Conservation (phyloP, 2,113 vertebrate genomes). For the Trichomycterus rosablanca region DNA sequence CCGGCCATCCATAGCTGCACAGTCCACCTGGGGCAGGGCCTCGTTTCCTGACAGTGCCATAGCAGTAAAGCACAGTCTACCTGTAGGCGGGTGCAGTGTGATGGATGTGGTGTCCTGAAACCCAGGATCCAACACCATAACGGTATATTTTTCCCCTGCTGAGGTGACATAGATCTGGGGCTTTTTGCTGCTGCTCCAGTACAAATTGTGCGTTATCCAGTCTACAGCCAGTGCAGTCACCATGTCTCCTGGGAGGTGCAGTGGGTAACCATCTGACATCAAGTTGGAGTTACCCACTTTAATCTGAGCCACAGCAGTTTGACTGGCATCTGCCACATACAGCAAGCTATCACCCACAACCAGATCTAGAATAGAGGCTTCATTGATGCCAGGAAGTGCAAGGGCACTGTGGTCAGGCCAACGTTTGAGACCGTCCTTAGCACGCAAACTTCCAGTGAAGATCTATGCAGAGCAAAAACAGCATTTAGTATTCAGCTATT, state of each 20-base stretch:
- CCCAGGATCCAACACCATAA: slow-evolving; percentile 58
- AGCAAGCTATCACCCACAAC: slow-evolving; percentile 62
- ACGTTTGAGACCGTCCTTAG: slow-evolving; percentile 47
- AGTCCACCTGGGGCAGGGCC: slow-evolving; percentile 55
- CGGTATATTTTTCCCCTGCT: slow-evolving; percentile 48
- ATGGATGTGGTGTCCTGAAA: slow-evolving; percentile 62
- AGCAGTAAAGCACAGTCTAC: slow-evolving; percentile 75
- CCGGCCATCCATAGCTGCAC: slow-evolving; percentile 79
- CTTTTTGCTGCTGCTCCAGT: slow-evolving; percentile 73
- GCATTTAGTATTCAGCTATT: too few species aligned
- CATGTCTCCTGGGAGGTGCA: slow-evolving; percentile 61
- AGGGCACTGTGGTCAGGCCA: slow-evolving; percentile 62
- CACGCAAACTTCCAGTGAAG: slow-evolving; percentile 67
- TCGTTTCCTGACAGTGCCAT: background rate
- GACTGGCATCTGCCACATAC: slow-evolving; percentile 69
- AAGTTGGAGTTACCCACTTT: slow-evolving; percentile 63
- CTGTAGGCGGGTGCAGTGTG: slow-evolving; percentile 69
- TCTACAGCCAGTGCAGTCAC: slow-evolving; percentile 78
- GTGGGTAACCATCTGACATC: slow-evolving; percentile 52
- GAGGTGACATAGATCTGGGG: slow-evolving; percentile 70
- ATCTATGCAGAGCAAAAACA: slow-evolving; percentile 60
- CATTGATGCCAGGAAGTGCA: slow-evolving; percentile 61
- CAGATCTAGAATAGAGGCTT: slow-evolving; percentile 65
- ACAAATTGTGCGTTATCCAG: slow-evolving; percentile 83
- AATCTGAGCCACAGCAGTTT: slow-evolving; percentile 64